Conservation (phyloP, 2,888 invertebrate species). For the Nomada fabriciana region DNA sequence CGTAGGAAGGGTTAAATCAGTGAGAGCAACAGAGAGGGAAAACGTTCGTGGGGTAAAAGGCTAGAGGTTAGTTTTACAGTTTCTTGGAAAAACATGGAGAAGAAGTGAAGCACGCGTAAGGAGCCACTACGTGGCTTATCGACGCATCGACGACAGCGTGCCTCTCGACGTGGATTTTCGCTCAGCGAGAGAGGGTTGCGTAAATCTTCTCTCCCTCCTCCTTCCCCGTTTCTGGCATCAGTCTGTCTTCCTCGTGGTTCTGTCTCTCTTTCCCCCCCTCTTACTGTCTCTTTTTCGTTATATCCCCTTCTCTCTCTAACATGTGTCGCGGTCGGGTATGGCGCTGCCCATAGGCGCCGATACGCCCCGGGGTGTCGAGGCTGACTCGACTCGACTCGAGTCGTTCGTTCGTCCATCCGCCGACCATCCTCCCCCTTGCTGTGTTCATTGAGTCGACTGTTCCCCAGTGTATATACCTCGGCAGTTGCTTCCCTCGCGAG, state of each 20-base stretch:
- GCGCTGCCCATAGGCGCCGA: constrained; percentile 76
- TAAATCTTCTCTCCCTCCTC: constrained; percentile 75
- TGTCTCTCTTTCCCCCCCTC: constrained; percentile 50
- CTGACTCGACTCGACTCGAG: constrained; percentile 65
- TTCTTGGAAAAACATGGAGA: constrained; percentile 58
- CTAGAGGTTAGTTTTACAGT: constrained; percentile 71
- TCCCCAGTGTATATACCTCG: constrained; percentile 66
- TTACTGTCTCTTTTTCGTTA: constrained; percentile 44
- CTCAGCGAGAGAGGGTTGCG: constrained; percentile 81
- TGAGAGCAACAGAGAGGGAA: constrained; percentile 32
- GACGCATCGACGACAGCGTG: constrained; percentile 73
- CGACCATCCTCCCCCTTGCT: constrained; percentile 75
- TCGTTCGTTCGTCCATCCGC: constrained; percentile 70
- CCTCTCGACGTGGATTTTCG: constrained; percentile 75
- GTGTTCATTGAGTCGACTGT: constrained; percentile 75
- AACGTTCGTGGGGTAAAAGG: constrained; percentile 53
- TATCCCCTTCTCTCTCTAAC: constrained; percentile 56
- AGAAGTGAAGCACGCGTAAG: constrained; percentile 52
- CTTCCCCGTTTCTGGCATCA: constrained; percentile 46
- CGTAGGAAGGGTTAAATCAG: constrained; percentile 70
- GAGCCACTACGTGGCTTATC: constrained; percentile 74
- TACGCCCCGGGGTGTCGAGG: constrained; percentile 75
- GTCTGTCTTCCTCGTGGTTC: constrained; percentile 39
- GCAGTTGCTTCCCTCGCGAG: constrained; percentile 62
- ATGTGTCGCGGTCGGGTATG: constrained; percentile 71